Evolutionary conservation across 2,888 invertebrate species (phyloP), one percentile per base, ranked within the genome.

Genomic region (Campoplex capitator): DNA sequence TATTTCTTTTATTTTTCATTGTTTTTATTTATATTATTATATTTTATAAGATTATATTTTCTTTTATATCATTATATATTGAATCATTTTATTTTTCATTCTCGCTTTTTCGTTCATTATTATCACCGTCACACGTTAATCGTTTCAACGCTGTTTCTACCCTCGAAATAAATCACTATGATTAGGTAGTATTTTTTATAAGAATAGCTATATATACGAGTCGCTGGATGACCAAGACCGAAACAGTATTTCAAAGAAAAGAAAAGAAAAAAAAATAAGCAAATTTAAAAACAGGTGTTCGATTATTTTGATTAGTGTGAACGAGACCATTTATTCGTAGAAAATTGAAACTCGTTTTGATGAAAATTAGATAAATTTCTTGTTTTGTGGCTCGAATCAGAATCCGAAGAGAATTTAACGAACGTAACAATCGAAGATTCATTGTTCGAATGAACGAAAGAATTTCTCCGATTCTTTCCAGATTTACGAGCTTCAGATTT

Each of bases 231-330:
- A 80, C 67, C 68, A 67, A 77, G 75, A 74, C 84, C 84, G 77
- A 70, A 68, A 74, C 84, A 84, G 86, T 86, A 86, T 86, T 86
- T 76, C 38, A 18, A 42, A 48, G n/a, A 8, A 13, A 23, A 9
- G 73, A 81, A 67, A 62, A 73, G 56, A 48, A 51, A 51, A 0
- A 51, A 18, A 51, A n/a, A 51, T 6, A 51, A n/a, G 18, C 48
- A 48, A 48, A 16, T 48, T 48, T 48, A 1, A 48, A 48, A 3
- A 51, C 4, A 51, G 18, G 4, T 51, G 18, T 51, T 51, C 16
- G 3, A 51, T 18, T n/a, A 1, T 51, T 51, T 51, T n/a, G 0
- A n/a, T 4, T 51, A 7, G n/a, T 51, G n/a, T n/a, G n/a, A 18
- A n/a, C 18, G 0, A 51, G 16, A 16, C 4, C 51, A 16, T 51